Conservation (phyloP, 2,797 vertebrate species). For the Urosaurus nigricauda region DNA sequence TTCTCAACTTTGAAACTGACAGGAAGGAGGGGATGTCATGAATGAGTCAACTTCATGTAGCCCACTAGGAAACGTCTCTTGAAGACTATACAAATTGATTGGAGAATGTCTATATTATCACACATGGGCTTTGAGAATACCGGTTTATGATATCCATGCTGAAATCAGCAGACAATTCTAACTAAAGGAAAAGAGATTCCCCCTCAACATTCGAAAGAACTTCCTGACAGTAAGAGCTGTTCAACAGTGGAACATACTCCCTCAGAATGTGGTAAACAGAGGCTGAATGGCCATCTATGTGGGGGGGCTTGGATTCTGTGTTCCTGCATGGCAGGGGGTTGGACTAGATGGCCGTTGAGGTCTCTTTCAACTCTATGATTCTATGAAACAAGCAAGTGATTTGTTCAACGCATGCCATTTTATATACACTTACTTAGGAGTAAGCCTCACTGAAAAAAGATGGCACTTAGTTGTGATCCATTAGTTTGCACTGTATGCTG, state of each 20-base stretch:
- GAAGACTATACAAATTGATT: background rate
- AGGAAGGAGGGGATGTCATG: background rate
- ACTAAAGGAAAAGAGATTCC: too few species aligned
- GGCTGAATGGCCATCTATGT: too few species aligned
- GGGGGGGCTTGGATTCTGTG: too few species aligned
- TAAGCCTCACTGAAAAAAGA: background rate
- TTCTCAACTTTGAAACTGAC: background rate
- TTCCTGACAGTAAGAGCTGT: too few species aligned
- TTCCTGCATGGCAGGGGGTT: too few species aligned
- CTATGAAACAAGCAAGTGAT: background rate
- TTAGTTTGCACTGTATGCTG: background rate
- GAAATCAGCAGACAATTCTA: background rate
- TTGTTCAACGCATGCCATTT: background rate
- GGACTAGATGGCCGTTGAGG: too few species aligned
- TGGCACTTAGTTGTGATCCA: background rate
- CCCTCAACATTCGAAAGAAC: too few species aligned
- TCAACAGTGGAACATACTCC: too few species aligned
- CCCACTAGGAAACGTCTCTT: background rate
- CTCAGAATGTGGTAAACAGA: too few species aligned
- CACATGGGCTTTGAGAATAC: background rate
- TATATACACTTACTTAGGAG: background rate
- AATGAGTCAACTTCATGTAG: background rate
- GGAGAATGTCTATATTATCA: background rate
- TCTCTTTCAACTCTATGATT: too few species aligned
- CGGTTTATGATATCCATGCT: background rate